Conservation (phyloP, 1,140 invertebrate genomes). For the Zelostemma sp. region DNA sequence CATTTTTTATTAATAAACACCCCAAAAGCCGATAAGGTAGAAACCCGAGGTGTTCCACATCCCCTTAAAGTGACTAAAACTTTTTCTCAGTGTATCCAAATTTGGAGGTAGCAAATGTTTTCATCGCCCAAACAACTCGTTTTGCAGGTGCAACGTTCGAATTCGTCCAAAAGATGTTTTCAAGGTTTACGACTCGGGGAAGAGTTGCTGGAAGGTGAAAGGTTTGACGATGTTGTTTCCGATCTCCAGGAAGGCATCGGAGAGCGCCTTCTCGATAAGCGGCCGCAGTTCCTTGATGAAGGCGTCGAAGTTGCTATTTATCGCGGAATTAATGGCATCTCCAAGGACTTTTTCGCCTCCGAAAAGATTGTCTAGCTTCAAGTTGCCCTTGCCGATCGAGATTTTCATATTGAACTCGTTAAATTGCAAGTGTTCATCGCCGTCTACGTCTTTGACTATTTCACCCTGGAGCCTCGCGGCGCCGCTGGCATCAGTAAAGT, state of each 20-base stretch:
- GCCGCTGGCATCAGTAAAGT: conserved; percentile 73
- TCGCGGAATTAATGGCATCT: conserved; percentile 73
- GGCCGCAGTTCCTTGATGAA: conserved; percentile 74
- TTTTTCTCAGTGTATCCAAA: too few relatives aligned
- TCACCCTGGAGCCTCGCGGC: conserved; percentile 69
- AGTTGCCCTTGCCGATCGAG: conserved; percentile 71
- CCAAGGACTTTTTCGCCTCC: conserved; percentile 71
- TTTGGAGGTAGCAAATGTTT: too few relatives aligned
- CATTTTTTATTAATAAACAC: too few relatives aligned
- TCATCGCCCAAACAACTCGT: too few relatives aligned
- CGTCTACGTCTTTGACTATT: conserved; percentile 63
- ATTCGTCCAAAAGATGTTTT: too few relatives aligned
- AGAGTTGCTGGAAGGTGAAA: conserved; percentile 72
- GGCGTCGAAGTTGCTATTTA: conserved; percentile 75
- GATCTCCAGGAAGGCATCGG: conserved; percentile 71
- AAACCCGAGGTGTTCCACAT: too few relatives aligned
- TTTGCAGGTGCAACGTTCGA: too few relatives aligned
- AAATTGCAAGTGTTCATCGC: conserved; percentile 71
- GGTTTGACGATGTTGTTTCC: conserved; percentile 72
- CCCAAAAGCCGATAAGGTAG: too few relatives aligned
- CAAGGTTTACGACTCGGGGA: conserved; percentile 68
- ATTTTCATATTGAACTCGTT: conserved; percentile 71
- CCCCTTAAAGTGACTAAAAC: too few relatives aligned
- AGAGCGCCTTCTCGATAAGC: conserved; percentile 71
- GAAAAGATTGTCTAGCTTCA: conserved; percentile 76